These are phyloP conservation scores for Cybosia mesomella DNA, from an alignment of 2,888 invertebrate species.

Conservation along the genomic window DNA sequence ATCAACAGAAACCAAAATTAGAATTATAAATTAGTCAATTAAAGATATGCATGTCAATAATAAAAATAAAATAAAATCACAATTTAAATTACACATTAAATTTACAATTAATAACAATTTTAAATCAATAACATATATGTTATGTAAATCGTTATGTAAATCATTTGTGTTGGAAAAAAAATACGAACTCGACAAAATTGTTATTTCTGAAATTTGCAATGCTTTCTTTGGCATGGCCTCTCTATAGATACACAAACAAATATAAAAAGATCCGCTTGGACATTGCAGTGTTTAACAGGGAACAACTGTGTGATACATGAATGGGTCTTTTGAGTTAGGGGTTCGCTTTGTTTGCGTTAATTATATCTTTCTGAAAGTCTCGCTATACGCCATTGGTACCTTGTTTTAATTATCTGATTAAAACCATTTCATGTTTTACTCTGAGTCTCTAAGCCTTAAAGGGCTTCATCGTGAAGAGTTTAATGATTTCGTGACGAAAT, in stretches of 20 bases:
- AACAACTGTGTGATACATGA: conserved; percentile 1
- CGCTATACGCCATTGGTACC: background rate
- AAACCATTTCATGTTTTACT: background rate
- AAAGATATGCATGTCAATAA: too few relatives aligned
- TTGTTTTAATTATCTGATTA: background rate
- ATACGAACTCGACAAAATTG: background rate
- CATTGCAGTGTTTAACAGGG: background rate
- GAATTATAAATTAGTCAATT: too few relatives aligned
- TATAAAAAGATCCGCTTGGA: background rate
- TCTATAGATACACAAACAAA: background rate
- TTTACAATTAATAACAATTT: too few relatives aligned
- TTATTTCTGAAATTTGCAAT: too few relatives aligned
- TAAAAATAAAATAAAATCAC: too few relatives aligned
- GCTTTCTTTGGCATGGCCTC: background rate
- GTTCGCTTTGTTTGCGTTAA: background rate
- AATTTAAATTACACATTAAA: too few relatives aligned
- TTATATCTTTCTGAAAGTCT: background rate
- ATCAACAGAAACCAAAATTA: too few relatives aligned
- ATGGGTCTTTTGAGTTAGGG: background rate
- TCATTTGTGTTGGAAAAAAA: background rate
- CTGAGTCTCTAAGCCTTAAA: too few relatives aligned
- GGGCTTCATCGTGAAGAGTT: too few relatives aligned
- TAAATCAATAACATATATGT: too few relatives aligned
- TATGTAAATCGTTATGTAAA: too few relatives aligned
- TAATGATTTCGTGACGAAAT: too few relatives aligned